Evolutionary conservation across 2,113 vertebrate genomes (phyloP).

Genomic region (Hyaena hyaena): DNA sequence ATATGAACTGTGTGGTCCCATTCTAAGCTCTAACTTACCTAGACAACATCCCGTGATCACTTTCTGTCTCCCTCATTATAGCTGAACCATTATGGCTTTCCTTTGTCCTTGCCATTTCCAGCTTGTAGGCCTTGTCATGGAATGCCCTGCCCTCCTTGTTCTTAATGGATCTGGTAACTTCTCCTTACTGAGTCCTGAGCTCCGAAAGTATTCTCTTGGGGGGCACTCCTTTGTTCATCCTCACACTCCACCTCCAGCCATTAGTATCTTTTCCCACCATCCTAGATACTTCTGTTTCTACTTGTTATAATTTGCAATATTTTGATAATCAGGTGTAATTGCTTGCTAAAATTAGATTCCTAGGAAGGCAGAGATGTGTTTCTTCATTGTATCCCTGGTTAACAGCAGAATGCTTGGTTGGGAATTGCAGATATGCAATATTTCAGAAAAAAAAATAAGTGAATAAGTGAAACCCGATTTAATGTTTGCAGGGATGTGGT

Average conservation of each 20-base stretch:
- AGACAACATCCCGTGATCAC: not conserved
- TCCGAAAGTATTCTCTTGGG: not conserved
- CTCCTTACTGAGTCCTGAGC: not conserved
- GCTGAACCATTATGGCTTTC: not conserved
- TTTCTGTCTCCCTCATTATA: not conserved
- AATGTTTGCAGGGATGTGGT: not conserved
- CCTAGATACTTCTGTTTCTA: not conserved
- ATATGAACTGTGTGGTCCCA: not conserved
- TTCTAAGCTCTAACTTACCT: not conserved
- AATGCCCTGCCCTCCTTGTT: not conserved
- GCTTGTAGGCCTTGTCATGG: not conserved
- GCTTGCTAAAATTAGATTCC: not conserved
- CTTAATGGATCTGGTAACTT: not conserved
- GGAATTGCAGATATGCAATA: not conserved
- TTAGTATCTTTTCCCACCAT: not conserved
- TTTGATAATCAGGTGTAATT: not conserved
- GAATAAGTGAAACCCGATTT: not conserved
- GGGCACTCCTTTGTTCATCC: not conserved
- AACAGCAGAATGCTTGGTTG: not conserved
- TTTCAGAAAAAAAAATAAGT: not conserved
- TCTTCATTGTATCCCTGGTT: not conserved
- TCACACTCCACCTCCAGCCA: not conserved
- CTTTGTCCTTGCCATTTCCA: not conserved
- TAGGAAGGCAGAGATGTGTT: not conserved
- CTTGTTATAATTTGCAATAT: not conserved